Conservation (phyloP, 2,888 invertebrate genomes). For the Troides helena region DNA sequence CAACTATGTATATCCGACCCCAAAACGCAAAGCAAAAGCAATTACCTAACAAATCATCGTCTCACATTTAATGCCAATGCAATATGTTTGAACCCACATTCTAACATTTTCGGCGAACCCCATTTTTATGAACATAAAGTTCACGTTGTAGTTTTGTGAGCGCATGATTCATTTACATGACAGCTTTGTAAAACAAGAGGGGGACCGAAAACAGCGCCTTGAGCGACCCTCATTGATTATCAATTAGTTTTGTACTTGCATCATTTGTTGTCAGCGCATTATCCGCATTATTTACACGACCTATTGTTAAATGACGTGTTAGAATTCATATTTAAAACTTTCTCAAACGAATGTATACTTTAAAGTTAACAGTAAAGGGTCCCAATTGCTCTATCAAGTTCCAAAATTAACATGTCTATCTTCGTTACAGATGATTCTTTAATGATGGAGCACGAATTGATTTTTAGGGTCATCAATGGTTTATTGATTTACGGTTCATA, state of each 20-base stretch:
- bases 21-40: constrained; percentile 65
- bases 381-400: constrained; percentile 42
- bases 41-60: constrained; percentile 79
- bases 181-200: constrained; percentile 48
- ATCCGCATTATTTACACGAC: constrained; percentile 76
- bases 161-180: constrained; percentile 72
- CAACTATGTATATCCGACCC: constrained; percentile 59
- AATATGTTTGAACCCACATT: constrained; percentile 74
- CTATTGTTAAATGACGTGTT: constrained; percentile 64
- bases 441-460: constrained; percentile 72
- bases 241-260: constrained; percentile 77
- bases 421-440: constrained; percentile 76
- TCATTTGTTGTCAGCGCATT: constrained; percentile 70
- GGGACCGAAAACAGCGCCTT: constrained; percentile 55
- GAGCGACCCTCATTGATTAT: constrained; percentile 72
- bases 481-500: constrained; percentile 72
- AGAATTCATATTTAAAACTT: constrained; percentile 45
- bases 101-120: constrained; percentile 49
- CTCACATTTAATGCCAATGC: constrained; percentile 76
- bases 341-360: constrained; percentile 34
- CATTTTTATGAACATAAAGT: constrained; percentile 49
- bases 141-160: constrained; percentile 54
- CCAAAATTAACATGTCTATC: constrained; percentile 70
- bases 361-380: constrained; percentile 44
- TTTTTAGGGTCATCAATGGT: constrained; percentile 67